These are phyloP conservation scores for Melipona bicolor DNA, from an alignment of 2,888 invertebrate genomes.

Conservation along the genomic window DNA sequence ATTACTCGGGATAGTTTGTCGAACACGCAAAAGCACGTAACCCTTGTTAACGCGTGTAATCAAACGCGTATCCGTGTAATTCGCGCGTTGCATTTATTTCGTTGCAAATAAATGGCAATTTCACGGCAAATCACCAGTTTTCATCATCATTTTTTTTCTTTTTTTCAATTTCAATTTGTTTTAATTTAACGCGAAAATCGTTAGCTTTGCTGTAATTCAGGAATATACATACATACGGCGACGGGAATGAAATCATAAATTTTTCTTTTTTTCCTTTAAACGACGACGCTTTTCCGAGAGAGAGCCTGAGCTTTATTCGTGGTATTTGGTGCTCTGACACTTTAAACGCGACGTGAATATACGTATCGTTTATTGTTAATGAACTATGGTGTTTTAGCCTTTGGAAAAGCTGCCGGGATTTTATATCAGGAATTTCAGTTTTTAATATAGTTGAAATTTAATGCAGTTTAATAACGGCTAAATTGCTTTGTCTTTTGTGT, in stretches of 20 bases:
- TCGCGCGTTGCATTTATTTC: not conserved
- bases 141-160: not conserved
- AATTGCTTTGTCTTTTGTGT: not conserved
- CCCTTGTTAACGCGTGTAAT: conserved; percentile 22
- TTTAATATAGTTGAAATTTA: not conserved
- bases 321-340: no score
- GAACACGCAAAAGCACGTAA: conserved; percentile 28
- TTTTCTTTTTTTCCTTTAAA: no score
- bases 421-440: not conserved
- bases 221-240: no score
- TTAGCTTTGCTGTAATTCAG: no score
- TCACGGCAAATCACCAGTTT: not conserved
- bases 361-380: no score
- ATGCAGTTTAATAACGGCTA: not conserved
- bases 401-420: no score
- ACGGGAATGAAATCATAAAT: no score
- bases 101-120: not conserved
- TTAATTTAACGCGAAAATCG: not conserved
- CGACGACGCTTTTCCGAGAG: no score
- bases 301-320: no score
- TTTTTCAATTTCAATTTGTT: not conserved
- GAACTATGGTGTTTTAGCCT: no score
- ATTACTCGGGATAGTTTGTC: conserved; percentile 22
- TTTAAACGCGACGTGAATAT: no score
- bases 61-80: conserved; percentile 1